Base-by-base conservation (phyloP, 1,140 invertebrate genomes). In the Diorhabda carinulata region DNA sequence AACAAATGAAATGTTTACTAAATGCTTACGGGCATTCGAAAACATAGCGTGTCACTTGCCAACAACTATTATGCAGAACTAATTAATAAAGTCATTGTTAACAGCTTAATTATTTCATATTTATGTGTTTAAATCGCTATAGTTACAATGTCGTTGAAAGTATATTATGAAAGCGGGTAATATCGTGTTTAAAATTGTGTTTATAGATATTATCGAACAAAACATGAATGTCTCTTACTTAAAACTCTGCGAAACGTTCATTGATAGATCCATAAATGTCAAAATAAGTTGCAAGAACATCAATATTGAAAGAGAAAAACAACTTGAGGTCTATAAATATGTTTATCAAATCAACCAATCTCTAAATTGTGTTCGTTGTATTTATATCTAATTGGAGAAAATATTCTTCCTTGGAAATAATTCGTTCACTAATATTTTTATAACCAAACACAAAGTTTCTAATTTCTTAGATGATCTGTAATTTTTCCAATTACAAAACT, bases 61-160 rank as follows among this genome's bases (percentile, higher is more conserved):
- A 52, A 6, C 47, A n/a, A 3, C 47, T 52, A 52, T 52, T 52
- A 52, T 52, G 47, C 47, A 52, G n/a, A n/a, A 52, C n/a, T 52
- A 52, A 52, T 52, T 52, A 52, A 52, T 52, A 52, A 52, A 52
- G 47, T 52, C 47, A 52, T 52, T 52, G 47, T 52, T 52, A 52
- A 52, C 47, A 52, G 47, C 47, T 52, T 52, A n/a, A 52, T 52
- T 52, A n/a, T 52, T 52, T 52, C 47, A 52, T 52, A 52, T 52
- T 52, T 52, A 52, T 52, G 47, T 52, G 47, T 6, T 52, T 52
- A 52, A 52, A 52, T 52, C n/a, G 47, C n/a, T n/a, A n/a, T 25
- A 52, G 47, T n/a, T 52, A 52, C 47, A 52, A 52, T 52, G 47
- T 52, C 47, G 47, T 52, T 52, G 47, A 52, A 52, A 52, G n/a